These are phyloP conservation scores for Mantis religiosa DNA, from an alignment of 2,888 invertebrate species.

Conservation along the genomic window DNA sequence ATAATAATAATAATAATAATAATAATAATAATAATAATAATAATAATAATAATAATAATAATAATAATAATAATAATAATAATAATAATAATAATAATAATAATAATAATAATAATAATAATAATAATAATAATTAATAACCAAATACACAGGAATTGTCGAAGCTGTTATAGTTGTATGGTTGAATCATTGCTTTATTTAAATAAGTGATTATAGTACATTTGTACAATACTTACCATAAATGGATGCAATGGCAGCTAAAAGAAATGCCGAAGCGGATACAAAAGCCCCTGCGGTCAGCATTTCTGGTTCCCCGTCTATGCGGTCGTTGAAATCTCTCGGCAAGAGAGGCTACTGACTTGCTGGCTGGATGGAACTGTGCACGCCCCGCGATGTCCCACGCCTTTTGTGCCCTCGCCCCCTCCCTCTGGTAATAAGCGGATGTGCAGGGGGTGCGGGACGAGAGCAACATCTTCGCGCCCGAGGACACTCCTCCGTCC, in stretches of 20 bases:
- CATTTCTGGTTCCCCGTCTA: neutral
- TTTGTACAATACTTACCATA: neutral
- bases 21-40: no score
- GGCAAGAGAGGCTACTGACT: neutral
- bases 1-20: no score
- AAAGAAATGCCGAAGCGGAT: neutral
- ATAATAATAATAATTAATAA: no score
- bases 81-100: no score
- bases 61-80: no score
- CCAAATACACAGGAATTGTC: no score
- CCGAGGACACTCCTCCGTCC: neutral
- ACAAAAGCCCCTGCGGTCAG: neutral
- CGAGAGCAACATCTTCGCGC: neutral
- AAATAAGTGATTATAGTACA: no score
- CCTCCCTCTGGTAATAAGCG: neutral
- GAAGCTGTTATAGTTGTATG: no score
- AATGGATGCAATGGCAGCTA: neutral
- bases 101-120: no score
- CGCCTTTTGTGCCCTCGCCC: constrained; percentile 24
- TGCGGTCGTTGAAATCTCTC: neutral
- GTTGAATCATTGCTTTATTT: no score
- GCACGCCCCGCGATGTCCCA: neutral
- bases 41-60: no score
- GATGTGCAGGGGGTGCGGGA: neutral
- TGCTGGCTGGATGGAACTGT: neutral